Percentiles rank a stretch among this genome's conserved stretches.
phyloP scores from a whole-genome alignment of 2,888 invertebrate genomes.

The Eurytoma adleriae region DNA sequence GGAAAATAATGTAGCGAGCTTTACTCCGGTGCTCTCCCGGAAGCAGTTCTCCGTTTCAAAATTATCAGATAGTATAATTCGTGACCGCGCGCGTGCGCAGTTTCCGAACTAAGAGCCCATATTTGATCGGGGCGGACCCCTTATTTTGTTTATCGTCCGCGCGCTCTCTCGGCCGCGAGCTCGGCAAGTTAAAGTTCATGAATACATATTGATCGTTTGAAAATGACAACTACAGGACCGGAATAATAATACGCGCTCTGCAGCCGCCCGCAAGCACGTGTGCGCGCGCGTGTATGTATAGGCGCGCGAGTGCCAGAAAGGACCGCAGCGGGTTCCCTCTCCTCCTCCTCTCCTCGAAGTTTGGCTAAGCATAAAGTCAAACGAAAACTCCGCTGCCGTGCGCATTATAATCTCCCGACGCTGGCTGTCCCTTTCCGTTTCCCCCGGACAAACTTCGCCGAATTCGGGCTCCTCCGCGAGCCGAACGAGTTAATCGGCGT shows the following conservation, averaged over 20 bases:
- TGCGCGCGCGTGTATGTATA: neutral
- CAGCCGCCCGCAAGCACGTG: neutral
- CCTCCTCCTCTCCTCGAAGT: constrained; percentile 54
- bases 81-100: neutral
- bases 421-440: constrained; percentile 56
- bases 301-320: constrained; percentile 27
- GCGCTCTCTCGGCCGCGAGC: neutral
- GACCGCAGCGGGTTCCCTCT: constrained; percentile 17
- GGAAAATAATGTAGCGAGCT: too few species aligned
- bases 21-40: too few species aligned
- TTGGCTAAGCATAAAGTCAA: constrained; percentile 62
- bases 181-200: constrained; percentile 49
- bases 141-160: constrained; percentile 44
- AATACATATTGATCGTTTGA: constrained; percentile 54
- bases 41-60: neutral
- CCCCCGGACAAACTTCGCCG: constrained; percentile 15
- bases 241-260: constrained; percentile 45
- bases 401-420: constrained; percentile 63
- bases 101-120: constrained; percentile 25
- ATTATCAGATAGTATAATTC: constrained; percentile 23
- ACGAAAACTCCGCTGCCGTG: constrained; percentile 64
- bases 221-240: constrained; percentile 48
- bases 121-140: constrained; percentile 33
- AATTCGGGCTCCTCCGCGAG: neutral
- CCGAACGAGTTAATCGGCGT: constrained; percentile 27